phyloP scores from a whole-genome alignment of 2,888 invertebrate genomes.

The Epinotia brunnichana region DNA sequence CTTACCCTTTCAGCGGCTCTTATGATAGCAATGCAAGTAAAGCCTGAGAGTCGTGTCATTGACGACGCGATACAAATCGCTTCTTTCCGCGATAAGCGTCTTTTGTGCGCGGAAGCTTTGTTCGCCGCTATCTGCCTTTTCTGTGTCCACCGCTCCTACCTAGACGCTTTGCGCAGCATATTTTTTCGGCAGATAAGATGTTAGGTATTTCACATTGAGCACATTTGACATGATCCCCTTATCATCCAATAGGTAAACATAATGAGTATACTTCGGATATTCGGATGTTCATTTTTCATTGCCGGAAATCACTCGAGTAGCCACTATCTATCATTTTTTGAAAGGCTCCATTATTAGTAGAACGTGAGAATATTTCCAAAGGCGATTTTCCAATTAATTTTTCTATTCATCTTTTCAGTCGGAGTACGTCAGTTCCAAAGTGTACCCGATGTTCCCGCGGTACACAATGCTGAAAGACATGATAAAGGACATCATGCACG shows the following conservation, averaged over 20 bases:
- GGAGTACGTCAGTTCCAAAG: conserved; percentile 95
- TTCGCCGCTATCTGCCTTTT: conserved; percentile 26
- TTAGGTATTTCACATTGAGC: background rate
- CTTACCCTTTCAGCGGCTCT: background rate
- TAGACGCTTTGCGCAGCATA: background rate
- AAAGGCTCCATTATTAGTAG: conserved; percentile 8
- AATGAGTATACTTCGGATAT: too few relatives aligned
- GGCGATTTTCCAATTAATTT: conserved; percentile 16
- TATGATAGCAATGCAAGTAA: conserved; percentile 19
- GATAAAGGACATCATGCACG: conserved; percentile 97
- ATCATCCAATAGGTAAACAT: background rate
- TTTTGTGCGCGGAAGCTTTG: conserved; percentile 31
- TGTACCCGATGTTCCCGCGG: conserved; percentile 96
- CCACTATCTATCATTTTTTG: background rate
- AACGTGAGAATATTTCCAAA: conserved; percentile 16
- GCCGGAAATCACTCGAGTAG: background rate
- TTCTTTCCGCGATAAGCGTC: conserved; percentile 35
- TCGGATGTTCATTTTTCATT: background rate
- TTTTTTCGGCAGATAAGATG: conserved; percentile 25
- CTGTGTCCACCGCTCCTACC: conserved; percentile 24
- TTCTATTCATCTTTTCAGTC: conserved; percentile 82
- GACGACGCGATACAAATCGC: conserved; percentile 31
- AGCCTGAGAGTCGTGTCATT: conserved; percentile 31
- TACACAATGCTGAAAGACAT: conserved; percentile 98
- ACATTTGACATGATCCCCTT: background rate